Evolutionary conservation across 2,888 invertebrate species (phyloP), one percentile per base, ranked within the genome.

Genomic region (Elgonia sp.): DNA sequence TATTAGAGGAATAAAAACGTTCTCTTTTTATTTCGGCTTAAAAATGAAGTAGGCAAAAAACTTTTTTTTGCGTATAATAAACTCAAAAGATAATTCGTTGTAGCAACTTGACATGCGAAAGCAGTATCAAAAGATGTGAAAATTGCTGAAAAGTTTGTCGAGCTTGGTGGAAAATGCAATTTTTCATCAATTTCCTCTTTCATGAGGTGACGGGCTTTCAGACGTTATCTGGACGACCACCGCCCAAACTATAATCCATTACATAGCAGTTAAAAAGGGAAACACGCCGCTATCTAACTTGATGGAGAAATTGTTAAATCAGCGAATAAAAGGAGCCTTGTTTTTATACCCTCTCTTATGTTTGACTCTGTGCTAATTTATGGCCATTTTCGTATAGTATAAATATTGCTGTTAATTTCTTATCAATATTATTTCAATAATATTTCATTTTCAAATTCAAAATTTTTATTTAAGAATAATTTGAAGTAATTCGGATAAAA

Each of bases 181-280:
- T 67, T 79, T 79, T 79, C 79, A 69, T 69, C 46, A 69, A 80
- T 80, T 57, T 80, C 46, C 46, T 29, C 69, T 70, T 69, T 80
- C 60, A 70, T 16, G 21, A 60, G 21, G 55, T 69, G 79, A 39
- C 79, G 46, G 10, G 29, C 69, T 67, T 80, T 80, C 65, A 69
- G 79, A 21, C 79, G 69, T 69, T 72, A 81, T 81, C 81, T 81
- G n/a, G 20, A 62, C 39, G 29, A 79, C 69, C 60, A 62, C 57
- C 70, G 46, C 37, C 70, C 39, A 50, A 80, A 57, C 80, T 70
- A 60, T 80, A 80, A 80, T 80, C 62, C 50, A 80, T 80, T 80
- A 80, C 70, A 80, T 18, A 14, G 50, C 20, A 29, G 80, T 70
- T 67, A 39, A 80, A 80, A 80, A 70, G 18, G 39, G 62, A 70